phyloP scores from a whole-genome alignment of 1,140 invertebrate genomes.

The Sycophaga agraensis region DNA sequence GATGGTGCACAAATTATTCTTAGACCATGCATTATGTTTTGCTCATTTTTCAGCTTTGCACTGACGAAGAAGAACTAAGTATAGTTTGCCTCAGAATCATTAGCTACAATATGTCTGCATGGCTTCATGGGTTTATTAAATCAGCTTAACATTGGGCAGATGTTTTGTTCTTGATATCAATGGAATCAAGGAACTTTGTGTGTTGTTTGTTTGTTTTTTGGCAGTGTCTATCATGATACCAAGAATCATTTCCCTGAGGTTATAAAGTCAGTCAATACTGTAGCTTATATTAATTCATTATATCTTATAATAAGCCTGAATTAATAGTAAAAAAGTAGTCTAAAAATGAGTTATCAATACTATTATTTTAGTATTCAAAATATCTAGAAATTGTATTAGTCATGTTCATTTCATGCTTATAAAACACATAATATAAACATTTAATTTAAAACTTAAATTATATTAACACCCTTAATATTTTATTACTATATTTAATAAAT shows the following conservation, averaged over 20 bases:
- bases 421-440: too few species aligned
- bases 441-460: too few species aligned
- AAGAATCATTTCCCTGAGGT: background rate
- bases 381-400: too few species aligned
- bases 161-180: background rate
- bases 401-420: too few species aligned
- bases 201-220: background rate
- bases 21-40: background rate
- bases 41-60: background rate
- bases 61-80: background rate
- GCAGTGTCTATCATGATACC: background rate
- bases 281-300: too few species aligned
- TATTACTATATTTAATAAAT: too few species aligned
- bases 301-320: too few species aligned
- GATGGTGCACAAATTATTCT: background rate
- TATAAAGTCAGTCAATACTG: too few species aligned
- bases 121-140: background rate
- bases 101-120: background rate
- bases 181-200: background rate
- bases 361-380: too few species aligned
- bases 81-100: background rate
- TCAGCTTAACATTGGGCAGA: background rate
- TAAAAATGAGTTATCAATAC: too few species aligned
- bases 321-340: too few species aligned
- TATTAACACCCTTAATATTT: too few species aligned